Percentiles rank a stretch among this genome's conserved stretches.
Evolutionary conservation across 2,888 invertebrate genomes (phyloP).

Genomic region (Eucera pruinosa): DNA sequence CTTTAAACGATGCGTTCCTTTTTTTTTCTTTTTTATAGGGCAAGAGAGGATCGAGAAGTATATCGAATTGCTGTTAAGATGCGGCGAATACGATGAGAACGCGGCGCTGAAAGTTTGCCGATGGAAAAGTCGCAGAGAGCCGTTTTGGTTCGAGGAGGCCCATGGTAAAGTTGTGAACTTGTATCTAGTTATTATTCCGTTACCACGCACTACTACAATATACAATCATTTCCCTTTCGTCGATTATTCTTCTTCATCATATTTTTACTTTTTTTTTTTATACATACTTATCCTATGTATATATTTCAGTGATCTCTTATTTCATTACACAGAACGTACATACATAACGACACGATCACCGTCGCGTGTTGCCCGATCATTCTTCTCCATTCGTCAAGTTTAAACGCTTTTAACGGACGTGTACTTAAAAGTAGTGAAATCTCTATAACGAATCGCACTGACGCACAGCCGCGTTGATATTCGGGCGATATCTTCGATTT

Average conservation of each 20-base stretch:
- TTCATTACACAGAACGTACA: background rate
- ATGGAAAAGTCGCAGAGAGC: slow-evolving; percentile 85
- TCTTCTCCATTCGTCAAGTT: background rate
- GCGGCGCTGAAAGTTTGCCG: slow-evolving; percentile 84
- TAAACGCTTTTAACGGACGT: background rate
- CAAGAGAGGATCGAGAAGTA: slow-evolving; percentile 85
- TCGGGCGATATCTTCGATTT: too few species aligned
- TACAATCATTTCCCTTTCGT: background rate
- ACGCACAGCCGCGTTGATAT: too few species aligned
- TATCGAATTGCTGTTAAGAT: slow-evolving; percentile 83
- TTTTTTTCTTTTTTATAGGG: slow-evolving; percentile 78
- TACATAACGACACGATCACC: background rate
- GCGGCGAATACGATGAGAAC: slow-evolving; percentile 79
- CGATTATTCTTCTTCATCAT: too few species aligned
- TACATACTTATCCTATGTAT: slow-evolving; percentile 1
- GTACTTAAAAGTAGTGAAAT: slow-evolving; percentile 1
- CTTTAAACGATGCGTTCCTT: too few species aligned
- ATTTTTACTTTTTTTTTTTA: too few species aligned
- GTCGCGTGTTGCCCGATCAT: background rate
- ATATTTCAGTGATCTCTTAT: background rate
- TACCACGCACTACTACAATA: background rate
- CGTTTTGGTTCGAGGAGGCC: slow-evolving; percentile 83
- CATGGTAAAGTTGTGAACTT: slow-evolving; percentile 17
- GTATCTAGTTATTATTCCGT: background rate
- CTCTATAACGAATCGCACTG: too few species aligned